Evolutionary conservation across 2,797 vertebrate species (phyloP).

Genomic region (Danio aesculapii): DNA sequence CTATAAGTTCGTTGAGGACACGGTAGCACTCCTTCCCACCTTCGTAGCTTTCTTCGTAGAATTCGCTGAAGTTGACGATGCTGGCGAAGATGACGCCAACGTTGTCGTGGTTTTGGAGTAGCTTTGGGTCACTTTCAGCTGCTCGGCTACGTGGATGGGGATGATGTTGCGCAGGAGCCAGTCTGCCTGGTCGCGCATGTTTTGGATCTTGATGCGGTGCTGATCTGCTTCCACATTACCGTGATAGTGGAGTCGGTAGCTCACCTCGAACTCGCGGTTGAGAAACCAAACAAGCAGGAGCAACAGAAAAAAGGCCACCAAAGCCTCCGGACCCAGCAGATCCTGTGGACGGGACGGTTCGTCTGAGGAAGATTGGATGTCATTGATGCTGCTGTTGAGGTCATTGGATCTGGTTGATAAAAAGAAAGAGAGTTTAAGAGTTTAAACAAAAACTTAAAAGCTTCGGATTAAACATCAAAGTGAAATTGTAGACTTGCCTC

Average conservation of each 20-base stretch:
- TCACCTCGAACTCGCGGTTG: conserved; percentile 96
- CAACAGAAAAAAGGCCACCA: conserved; percentile 89
- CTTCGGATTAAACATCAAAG: no score
- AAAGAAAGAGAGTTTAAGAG: neutral
- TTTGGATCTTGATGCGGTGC: conserved; percentile 96
- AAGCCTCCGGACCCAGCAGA: conserved; percentile 83
- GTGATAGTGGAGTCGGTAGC: conserved; percentile 96
- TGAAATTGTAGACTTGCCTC: conserved; percentile 18
- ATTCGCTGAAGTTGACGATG: conserved; percentile 98
- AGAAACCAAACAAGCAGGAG: conserved; percentile 97
- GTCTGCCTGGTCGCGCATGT: conserved; percentile 95
- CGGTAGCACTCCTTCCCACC: conserved; percentile 97
- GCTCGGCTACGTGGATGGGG: conserved; percentile 95
- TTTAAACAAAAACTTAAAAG: neutral
- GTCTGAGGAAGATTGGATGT: neutral
- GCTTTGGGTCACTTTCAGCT: conserved; percentile 96
- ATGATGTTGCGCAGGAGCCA: conserved; percentile 97
- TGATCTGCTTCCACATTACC: conserved; percentile 94
- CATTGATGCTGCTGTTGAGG: conserved; percentile 64
- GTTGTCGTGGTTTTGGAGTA: conserved; percentile 97
- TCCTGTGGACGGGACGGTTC: conserved; percentile 59
- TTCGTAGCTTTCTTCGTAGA: conserved; percentile 97
- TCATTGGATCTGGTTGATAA: conserved; percentile 60
- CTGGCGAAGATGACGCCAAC: conserved; percentile 96
- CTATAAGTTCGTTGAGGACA: conserved; percentile 94